Evolutionary conservation across 2,113 vertebrate species (phyloP).

Genomic region (Tricholaema leucomelas): DNA sequence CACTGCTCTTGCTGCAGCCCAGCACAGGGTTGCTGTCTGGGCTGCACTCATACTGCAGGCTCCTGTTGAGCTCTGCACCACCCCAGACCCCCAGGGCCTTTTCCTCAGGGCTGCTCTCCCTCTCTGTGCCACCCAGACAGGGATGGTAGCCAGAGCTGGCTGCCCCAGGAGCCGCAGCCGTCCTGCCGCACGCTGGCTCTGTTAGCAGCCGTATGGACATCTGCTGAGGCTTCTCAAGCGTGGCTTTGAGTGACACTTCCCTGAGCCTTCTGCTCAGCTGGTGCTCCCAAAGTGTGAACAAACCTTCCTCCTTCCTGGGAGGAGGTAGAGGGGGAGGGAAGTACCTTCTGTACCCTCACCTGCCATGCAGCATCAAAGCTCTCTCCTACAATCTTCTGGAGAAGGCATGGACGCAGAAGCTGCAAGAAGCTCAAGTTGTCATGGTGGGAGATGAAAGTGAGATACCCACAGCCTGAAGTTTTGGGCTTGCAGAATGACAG

Average conservation of each 20-base stretch:
- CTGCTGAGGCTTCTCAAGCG: not conserved
- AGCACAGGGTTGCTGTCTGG: too few species aligned
- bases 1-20: too few species aligned
- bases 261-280: not conserved
- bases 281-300: not conserved
- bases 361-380: not conserved
- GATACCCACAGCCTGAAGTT: not conserved
- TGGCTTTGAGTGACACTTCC: not conserved
- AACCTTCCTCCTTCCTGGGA: not conserved
- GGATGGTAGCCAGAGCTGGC: too few species aligned
- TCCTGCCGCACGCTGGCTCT: not conserved
- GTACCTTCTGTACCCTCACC: not conserved
- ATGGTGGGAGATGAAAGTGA: not conserved
- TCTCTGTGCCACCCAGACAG: too few species aligned
- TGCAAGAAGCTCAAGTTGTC: not conserved
- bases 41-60: too few species aligned
- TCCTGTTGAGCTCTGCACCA: too few species aligned
- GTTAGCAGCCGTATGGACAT: not conserved
- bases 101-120: too few species aligned
- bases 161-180: too few species aligned
- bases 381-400: fast-evolving
- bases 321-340: not conserved
- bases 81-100: too few species aligned
- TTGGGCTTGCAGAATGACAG: not conserved
- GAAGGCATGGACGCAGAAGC: not conserved